Conservation (phyloP, 2,797 vertebrate species). For the Pogonophryne albipinna region DNA sequence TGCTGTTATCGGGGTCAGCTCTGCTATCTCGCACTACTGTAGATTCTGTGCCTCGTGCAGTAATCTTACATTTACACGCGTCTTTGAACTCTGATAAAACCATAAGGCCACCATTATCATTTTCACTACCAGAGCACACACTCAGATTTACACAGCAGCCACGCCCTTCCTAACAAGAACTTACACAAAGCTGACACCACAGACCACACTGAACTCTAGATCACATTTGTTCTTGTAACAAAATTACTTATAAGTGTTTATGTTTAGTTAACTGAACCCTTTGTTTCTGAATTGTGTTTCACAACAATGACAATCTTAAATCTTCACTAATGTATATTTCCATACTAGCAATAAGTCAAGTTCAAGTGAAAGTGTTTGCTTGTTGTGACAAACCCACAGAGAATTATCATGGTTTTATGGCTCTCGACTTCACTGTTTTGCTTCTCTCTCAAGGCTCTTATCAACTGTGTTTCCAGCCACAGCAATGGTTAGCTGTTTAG, state of each 20-base stretch:
- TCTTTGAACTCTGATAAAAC: constrained; percentile 46
- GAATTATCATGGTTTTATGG: not conserved
- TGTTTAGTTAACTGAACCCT: constrained; percentile 8
- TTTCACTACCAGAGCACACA: constrained; percentile 30
- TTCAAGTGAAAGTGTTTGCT: not conserved
- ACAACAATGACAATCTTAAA: not conserved
- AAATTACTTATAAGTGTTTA: constrained; percentile 9
- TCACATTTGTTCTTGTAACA: constrained; percentile 15
- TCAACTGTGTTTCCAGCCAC: not conserved
- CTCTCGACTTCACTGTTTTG: not conserved
- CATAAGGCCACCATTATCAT: constrained; percentile 45
- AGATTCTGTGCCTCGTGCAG: constrained; percentile 23
- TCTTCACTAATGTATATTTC: not conserved
- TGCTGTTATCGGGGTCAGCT: constrained; percentile 59
- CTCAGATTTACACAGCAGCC: constrained; percentile 43
- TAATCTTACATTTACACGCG: constrained; percentile 51
- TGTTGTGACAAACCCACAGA: not conserved
- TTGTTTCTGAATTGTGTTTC: constrained; percentile 17
- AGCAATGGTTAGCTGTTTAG: not conserved
- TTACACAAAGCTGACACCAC: constrained; percentile 26
- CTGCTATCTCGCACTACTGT: constrained; percentile 51
- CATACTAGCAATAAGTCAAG: not conserved
- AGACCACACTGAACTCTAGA: constrained; percentile 18
- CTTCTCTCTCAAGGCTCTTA: not conserved
- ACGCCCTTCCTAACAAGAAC: constrained; percentile 31